phyloP scores from a whole-genome alignment of 2,888 invertebrate genomes.

The Steinernema hermaphroditum region DNA sequence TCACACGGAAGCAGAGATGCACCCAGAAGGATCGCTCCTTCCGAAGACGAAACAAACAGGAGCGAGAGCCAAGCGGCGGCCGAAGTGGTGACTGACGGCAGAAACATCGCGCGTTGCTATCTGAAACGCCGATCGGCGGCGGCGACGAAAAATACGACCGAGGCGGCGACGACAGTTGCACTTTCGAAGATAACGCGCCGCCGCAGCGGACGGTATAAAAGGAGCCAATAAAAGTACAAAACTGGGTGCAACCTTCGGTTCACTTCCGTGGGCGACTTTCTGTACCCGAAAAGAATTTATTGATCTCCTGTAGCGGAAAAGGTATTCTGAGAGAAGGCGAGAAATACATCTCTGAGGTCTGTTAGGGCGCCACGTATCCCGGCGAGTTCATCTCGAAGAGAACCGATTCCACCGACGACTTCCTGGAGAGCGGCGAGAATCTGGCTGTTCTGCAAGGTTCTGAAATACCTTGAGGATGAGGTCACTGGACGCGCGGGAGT shows the following conservation, averaged over 20 bases:
- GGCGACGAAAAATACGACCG: background rate
- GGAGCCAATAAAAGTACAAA: background rate
- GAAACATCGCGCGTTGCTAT: background rate
- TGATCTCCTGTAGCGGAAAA: background rate
- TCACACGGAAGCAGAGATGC: too few relatives aligned
- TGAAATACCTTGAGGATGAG: background rate
- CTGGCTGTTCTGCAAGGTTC: conserved; percentile 8
- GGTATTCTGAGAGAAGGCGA: background rate
- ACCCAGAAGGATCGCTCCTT: too few relatives aligned
- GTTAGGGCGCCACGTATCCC: conserved; percentile 8
- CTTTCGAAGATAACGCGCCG: conserved; percentile 10
- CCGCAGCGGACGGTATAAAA: background rate
- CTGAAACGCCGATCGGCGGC: background rate
- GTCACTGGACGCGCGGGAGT: too few relatives aligned
- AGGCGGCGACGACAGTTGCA: conserved; percentile 12
- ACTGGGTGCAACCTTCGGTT: background rate
- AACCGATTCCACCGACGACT: background rate
- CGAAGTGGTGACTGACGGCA: too few relatives aligned
- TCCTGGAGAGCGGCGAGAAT: background rate
- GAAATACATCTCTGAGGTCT: background rate
- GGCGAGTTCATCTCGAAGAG: background rate
- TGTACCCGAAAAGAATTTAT: conserved; percentile 8
- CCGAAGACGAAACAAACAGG: too few relatives aligned
- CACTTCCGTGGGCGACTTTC: background rate
- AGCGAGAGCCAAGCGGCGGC: background rate